phyloP scores from a whole-genome alignment of 2,113 vertebrate genomes.

The Heterochromis multidens region DNA sequence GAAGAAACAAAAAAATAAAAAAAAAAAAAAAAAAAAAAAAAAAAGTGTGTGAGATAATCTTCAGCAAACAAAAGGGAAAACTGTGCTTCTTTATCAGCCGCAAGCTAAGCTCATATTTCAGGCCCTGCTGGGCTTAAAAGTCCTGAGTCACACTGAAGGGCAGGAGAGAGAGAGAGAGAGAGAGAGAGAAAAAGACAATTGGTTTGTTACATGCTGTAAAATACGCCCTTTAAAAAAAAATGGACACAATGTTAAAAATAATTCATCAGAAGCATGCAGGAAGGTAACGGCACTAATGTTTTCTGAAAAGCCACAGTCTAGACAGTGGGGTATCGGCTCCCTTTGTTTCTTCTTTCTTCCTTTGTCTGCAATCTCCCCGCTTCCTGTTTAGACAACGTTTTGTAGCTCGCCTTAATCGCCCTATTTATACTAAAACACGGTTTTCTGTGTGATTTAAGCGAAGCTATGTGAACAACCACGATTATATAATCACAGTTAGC shows the following conservation, averaged over 20 bases:
- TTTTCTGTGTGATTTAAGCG: neutral
- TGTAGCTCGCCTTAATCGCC: neutral
- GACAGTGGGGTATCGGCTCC: conserved; percentile 51
- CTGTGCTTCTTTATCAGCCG: conserved; percentile 1
- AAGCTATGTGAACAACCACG: neutral
- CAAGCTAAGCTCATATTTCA: conserved; percentile 63
- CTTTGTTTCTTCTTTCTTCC: conserved; percentile 71
- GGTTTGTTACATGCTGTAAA: neutral
- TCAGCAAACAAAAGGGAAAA: conserved; percentile 21
- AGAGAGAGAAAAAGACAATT: neutral
- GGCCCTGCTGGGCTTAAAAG: conserved; percentile 56
- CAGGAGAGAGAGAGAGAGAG: neutral
- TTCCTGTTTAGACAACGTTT: conserved; percentile 64
- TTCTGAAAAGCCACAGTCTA: conserved; percentile 40
- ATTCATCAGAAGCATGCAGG: neutral
- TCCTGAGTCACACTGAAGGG: conserved; percentile 67
- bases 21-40: neutral
- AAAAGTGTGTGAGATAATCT: neutral
- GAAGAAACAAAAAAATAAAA: neutral
- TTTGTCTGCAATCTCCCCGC: conserved; percentile 68
- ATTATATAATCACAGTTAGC: conserved; percentile 36
- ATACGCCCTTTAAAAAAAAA: neutral
- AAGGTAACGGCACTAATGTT: neutral
- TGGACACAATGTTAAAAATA: neutral
- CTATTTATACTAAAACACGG: neutral